Base-by-base conservation (phyloP, 2,797 vertebrate species). In the Knipowitschia caucasica region DNA sequence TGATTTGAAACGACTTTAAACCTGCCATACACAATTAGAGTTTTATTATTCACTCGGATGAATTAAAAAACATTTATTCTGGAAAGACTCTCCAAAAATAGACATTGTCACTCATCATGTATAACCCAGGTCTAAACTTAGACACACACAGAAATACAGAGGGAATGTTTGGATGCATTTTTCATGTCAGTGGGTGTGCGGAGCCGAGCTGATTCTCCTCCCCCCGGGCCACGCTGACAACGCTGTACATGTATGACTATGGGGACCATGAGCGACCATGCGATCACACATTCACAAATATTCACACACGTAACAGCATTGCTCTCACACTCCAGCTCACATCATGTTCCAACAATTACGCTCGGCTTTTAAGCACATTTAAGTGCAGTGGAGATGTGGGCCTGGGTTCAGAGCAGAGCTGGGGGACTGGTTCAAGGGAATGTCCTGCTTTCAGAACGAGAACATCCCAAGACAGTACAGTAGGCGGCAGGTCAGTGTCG, bases 81-180 rank as follows among this genome's bases (percentile, higher is more conserved):
- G n/a, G n/a, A n/a, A n/a, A n/a, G n/a, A n/a, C n/a, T n/a, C n/a
- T n/a, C n/a, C n/a, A n/a, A n/a, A n/a, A n/a, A n/a, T n/a, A n/a
- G n/a, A n/a, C n/a, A n/a, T n/a, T n/a, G n/a, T n/a, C n/a, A n/a
- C n/a, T n/a, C n/a, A n/a, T n/a, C n/a, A n/a, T n/a, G n/a, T n/a
- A n/a, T n/a, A n/a, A n/a, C 2, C 35, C 26, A 53, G 53, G 57
- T 63, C 38, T 39, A 58, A 61, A 63, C 52, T 65, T 30, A 4
- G 9, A 7, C 25, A 59, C 50, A 52, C 9, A 24, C 15, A 18
- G 36, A 45, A 7, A 39, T 25, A 36, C 8, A 23, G 18, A 54
- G 40, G 40, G 44, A 42, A 61, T 40, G 56, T 69, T 71, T 65
- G 39, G 69, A 74, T 82, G 27, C 39, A 81, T 78, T 78, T 80